Base-by-base conservation (phyloP, 2,888 invertebrate species). In the Crematogaster levior region DNA sequence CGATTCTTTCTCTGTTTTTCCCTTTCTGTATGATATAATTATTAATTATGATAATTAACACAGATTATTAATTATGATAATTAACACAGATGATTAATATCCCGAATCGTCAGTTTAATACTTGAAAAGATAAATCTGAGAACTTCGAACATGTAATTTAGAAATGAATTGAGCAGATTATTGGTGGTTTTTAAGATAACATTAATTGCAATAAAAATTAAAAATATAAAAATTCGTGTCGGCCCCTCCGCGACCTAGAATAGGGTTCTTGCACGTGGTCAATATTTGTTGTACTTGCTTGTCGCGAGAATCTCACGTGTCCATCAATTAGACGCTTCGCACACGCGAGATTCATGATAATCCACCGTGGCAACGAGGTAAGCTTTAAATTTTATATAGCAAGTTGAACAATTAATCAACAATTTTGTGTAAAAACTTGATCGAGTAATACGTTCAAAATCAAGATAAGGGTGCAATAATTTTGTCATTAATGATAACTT, bases 291-390 rank as follows among this genome's bases (percentile, higher is more conserved):
- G 48, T 43, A 48, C 27, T 30, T 27, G 34, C 51, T 60, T 30
- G 80, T 48, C 61, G 40, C 63, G 21, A 34, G 9, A 24, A 15
- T 77, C 70, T 53, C 43, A 18, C 68, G 7, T 51, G 82, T 68
- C n/a, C 77, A 53, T 82, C 70, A 53, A 82, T 82, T 77, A 82
- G 61, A 61, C 27, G 37, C 27, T 46, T 48, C 18, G 37, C 43
- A 27, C 79, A 65, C 65, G 56, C 80, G 70, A 79, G 82, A 83
- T 83, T 53, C 24, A 48, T 65, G 80, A 53, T 72, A 56, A 34
- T 63, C 21, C 60, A 30, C 30, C 46, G 46, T 46, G 70, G 46
- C 63, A 77, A 51, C 40, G 34, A 48, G 43, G 24, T 61, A 18
- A 60, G 60, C 24, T 43, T 30, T 37, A 40, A 53, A n/a, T 68